phyloP scores from a whole-genome alignment of 2,113 vertebrate species.

The Ahaetulla prasina region DNA sequence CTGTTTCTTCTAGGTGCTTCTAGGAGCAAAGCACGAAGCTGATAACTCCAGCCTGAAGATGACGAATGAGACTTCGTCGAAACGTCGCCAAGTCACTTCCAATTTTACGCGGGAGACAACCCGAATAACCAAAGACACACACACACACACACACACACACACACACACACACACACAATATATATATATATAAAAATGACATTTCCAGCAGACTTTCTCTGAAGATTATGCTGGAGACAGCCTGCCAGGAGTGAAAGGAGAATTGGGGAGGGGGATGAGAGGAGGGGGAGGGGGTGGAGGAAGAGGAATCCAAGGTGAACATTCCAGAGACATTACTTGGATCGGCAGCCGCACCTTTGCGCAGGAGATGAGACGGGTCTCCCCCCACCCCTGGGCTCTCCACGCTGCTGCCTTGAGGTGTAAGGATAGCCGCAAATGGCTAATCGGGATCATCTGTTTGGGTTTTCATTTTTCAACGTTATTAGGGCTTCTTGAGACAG shows the following conservation, averaged over 20 bases:
- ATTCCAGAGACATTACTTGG: constrained; percentile 52
- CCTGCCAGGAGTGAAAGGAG: constrained; percentile 59
- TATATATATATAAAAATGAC: too few relatives aligned
- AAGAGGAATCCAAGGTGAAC: constrained; percentile 31
- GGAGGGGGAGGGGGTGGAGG: not conserved
- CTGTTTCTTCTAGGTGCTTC: too few relatives aligned
- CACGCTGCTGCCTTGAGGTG: constrained; percentile 67
- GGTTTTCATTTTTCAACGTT: constrained; percentile 82
- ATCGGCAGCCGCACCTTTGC: constrained; percentile 49
- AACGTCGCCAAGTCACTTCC: too few relatives aligned
- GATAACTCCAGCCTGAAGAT: too few relatives aligned
- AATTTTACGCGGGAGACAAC: too few relatives aligned
- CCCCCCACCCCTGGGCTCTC: constrained; percentile 44
- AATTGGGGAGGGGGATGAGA: not conserved
- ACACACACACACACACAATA: too few relatives aligned
- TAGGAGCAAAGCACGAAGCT: too few relatives aligned
- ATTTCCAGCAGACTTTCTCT: constrained; percentile 48
- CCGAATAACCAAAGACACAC: too few relatives aligned
- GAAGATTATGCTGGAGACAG: constrained; percentile 55
- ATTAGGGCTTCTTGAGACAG: constrained; percentile 86
- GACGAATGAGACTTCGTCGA: too few relatives aligned
- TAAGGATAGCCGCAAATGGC: constrained; percentile 71
- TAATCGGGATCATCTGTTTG: constrained; percentile 82
- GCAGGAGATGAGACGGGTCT: constrained; percentile 51
- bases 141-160: too few relatives aligned